Base-by-base conservation (phyloP, 2,797 vertebrate species). In the Valencia hispanica region DNA sequence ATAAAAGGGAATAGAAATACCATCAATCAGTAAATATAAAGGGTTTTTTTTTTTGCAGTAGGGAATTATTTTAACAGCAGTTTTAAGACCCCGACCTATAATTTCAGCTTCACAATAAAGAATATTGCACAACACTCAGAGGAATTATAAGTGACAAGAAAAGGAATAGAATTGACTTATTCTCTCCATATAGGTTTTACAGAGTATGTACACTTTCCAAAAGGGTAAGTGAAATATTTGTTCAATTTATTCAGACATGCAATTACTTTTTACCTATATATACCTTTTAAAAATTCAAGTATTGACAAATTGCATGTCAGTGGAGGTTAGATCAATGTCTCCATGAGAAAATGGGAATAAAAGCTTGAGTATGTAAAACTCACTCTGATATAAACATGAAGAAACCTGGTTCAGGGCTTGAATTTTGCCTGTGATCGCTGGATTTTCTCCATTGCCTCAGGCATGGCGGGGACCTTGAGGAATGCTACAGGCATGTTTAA, bases 401-500 rank as follows among this genome's bases (percentile, higher is more conserved):
- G 84, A 79, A 80, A 74, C 75, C 86, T 80, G 79, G 70, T 65
- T 76, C 74, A 87, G 78, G 83, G 80, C 85, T 73, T 73, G 86
- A 88, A 88, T 81, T 78, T 72, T 80, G 78, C 79, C 45, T 12
- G 65, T 85, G 84, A 86, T 87, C 80, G 88, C 73, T 70, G 0
- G 85, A 90, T 90, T 89, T 86, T 86, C 88, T 92, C 81, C 83
- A 87, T 87, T 75, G 92, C 94, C 94, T 91, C 77, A 6, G 92
- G 93, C 93, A 86, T 85, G 86, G 72, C 25, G 82, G 80, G 88
- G 88, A 93, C 89, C 85, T 91, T 81, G 79, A 94, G 90, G 88
- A 94, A 86, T 45, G 92, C 95, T 93, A 89, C 88, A 89, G 94
- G 94, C 94, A 20, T 82, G 88, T 94, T 94, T 90, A 88, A 88